Evolutionary conservation across 2,113 vertebrate species (phyloP), one percentile per base, ranked within the genome.

Genomic region (Fulmarus glacialis): DNA sequence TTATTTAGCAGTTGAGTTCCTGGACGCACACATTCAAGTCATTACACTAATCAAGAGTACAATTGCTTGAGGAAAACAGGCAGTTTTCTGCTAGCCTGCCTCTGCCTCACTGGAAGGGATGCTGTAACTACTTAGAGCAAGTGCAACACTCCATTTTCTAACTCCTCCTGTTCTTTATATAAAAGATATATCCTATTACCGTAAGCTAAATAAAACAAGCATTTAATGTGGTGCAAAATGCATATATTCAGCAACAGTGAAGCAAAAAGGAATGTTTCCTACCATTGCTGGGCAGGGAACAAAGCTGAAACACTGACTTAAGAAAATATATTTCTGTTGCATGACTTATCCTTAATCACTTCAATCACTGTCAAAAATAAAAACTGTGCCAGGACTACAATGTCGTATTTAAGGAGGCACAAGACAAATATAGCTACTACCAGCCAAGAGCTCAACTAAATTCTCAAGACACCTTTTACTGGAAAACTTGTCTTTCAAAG

Each of bases 21-120:
- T 68, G 55, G 55, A 74, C 74, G 67, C 42, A 72, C 55, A 55
- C 3, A 2, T 82, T 80, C 78, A 86, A 72, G 22, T 64, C 81
- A 82, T 77, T 90, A 91, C 67, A 64, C 53, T 89, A 81, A 84
- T n/a, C 16, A 19, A 52, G 60, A 83, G 47, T 20, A 75, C 16
- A 23, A 34, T 81, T 64, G 52, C 77, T 62, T 63, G 68, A 71
- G 89, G 59, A 93, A 94, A 95, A 68, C 47, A 24, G 42, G 72
- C n/a, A 45, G 71, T 90, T 95, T 96, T 96, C 82, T 84, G 59
- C 62, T 71, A 94, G 90, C 15, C 58, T 96, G 73, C 90, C 67
- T 94, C 87, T 79, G 64, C 50, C 86, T 93, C 0, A 2, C 81
- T 71, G 32, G n/a, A 91, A 91, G 78, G 78, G 93, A 72, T 79